Conservation (phyloP, 2,888 invertebrate species). For the Cantharis lateralis region DNA sequence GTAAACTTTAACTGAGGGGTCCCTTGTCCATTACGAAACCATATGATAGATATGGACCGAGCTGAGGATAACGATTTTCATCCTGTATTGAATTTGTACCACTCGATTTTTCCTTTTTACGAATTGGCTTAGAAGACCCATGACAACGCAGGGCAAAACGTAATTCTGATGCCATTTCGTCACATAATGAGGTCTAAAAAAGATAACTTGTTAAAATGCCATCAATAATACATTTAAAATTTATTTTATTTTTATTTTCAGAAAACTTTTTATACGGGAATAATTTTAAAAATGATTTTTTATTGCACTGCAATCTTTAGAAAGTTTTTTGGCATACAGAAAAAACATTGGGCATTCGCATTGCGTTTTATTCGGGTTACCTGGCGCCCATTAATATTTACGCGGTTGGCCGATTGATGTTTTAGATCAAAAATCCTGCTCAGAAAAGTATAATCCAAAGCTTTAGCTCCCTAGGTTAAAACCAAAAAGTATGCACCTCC, state of each 20-base stretch:
- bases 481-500: too few species aligned
- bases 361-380: too few species aligned
- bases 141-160: slow-evolving; percentile 71
- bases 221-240: neutral
- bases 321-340: too few species aligned
- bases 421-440: too few species aligned
- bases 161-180: slow-evolving; percentile 75
- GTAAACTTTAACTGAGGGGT: slow-evolving; percentile 46
- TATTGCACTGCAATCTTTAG: too few species aligned
- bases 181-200: slow-evolving; percentile 69
- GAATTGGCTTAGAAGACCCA: slow-evolving; percentile 61
- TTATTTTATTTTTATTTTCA: neutral
- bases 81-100: slow-evolving; percentile 43
- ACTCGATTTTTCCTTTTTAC: slow-evolving; percentile 46
- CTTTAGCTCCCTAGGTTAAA: too few species aligned
- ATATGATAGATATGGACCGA: slow-evolving; percentile 66
- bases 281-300: too few species aligned
- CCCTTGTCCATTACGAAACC: slow-evolving; percentile 62
- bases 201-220: neutral
- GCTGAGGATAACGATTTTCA: slow-evolving; percentile 51
- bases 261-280: too few species aligned
- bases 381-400: too few species aligned
- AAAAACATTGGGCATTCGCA: too few species aligned
- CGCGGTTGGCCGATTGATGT: too few species aligned
- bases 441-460: too few species aligned